Base-by-base conservation (phyloP, 2,113 vertebrate species). In the Panthera tigris region DNA sequence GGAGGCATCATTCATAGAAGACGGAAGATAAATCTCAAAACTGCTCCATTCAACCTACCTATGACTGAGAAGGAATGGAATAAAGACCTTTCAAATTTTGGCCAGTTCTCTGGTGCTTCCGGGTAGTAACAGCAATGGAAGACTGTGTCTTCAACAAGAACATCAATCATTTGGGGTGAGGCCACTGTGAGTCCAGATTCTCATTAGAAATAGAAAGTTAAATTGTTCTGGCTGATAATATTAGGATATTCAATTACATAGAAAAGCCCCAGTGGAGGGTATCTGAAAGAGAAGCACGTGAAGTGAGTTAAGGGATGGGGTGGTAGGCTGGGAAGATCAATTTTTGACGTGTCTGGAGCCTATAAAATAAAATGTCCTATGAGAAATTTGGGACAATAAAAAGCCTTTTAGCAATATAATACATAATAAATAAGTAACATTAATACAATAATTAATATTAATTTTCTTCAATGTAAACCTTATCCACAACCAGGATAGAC, bases 1-100 rank as follows among this genome's bases (percentile, higher is more conserved):
- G 27, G 36, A 95, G 21, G 10, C 41, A 94, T 92, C 88, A 81
- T 55, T 97, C 31, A 33, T 83, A 48, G 36, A 76, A 84, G 65
- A 80, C 27, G 27, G 8, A 76, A 94, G 86, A 94, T 73, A 81
- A 57, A 90, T 41, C 69, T 92, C 65, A 92, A 39, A 92, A 78
- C 13, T 14, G 1, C 31, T 95, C 48, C 25, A 3, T 71, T 86
- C 89, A 90, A 23, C 39, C 52, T 74, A 45, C 15, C 7, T 66
- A 41, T 9, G 36, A 9, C 80, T 90, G 78, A 84, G 52, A 71
- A 14, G 16, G n/a, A 87, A 76, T 19, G 8, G 14, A 7, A 13
- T 61, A 31, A 91, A 81, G 66, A 39, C 0, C 55, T 68, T 57
- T 27, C 63, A 66, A 90, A 88, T 33, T 19, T 39, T 41, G 45